phyloP scores from a whole-genome alignment of 2,113 vertebrate genomes.

The Bos javanicus region DNA sequence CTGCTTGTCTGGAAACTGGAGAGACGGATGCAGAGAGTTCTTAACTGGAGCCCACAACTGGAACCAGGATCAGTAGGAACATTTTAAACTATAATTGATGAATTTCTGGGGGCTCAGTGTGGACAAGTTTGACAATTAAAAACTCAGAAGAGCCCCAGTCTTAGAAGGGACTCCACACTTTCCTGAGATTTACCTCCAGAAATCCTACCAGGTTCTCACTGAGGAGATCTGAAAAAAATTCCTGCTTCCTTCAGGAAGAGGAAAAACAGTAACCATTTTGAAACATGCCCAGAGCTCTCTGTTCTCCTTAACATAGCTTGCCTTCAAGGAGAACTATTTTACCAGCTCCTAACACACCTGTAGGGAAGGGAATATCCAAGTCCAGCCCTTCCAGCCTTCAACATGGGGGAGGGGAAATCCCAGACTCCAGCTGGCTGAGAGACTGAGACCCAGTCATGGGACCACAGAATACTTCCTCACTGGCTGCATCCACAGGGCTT shows the following conservation, averaged over 20 bases:
- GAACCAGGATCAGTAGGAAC: neutral
- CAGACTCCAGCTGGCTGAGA: neutral
- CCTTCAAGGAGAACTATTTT: neutral
- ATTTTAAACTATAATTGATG: neutral
- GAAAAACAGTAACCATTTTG: neutral
- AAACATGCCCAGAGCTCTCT: neutral
- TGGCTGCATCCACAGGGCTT: neutral
- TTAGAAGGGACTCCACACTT: neutral
- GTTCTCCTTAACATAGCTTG: neutral
- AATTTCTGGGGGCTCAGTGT: neutral
- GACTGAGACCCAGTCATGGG: neutral
- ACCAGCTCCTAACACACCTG: neutral
- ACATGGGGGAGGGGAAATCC: fast-evolving
- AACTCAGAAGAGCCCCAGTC: neutral
- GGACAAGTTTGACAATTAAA: neutral
- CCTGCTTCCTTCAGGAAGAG: neutral
- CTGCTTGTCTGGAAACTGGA: neutral
- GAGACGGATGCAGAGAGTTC: neutral
- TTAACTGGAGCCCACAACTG: neutral
- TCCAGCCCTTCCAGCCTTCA: neutral
- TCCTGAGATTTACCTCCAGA: neutral
- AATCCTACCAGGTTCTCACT: neutral
- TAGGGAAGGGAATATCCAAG: neutral
- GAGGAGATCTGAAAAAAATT: neutral
- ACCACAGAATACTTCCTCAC: neutral